Percentiles rank a stretch among this genome's conserved stretches.
phyloP scores from a whole-genome alignment of 2,888 invertebrate genomes.

The Nemapogon koenigi region DNA sequence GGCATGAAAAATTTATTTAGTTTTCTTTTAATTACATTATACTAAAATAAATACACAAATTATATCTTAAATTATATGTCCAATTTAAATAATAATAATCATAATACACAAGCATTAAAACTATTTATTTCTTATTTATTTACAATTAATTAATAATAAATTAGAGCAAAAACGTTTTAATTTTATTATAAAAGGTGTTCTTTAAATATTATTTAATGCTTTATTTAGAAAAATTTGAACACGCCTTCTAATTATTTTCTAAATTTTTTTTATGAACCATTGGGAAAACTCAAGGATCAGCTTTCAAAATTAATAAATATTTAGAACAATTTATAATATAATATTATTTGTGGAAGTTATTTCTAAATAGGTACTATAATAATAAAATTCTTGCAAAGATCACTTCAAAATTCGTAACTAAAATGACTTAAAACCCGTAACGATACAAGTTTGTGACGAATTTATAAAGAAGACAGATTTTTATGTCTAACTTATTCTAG shows the following conservation, averaged over 20 bases:
- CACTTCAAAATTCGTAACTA: too few relatives aligned
- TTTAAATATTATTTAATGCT: constrained; percentile 13
- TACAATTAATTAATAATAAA: constrained; percentile 43
- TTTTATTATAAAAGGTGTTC: constrained; percentile 12
- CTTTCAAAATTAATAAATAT: too few relatives aligned
- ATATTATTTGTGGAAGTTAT: too few relatives aligned
- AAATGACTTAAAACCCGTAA: too few relatives aligned
- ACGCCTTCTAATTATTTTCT: constrained; percentile 15
- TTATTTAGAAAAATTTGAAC: constrained; percentile 14
- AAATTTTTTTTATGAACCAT: too few relatives aligned
- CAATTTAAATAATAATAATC: constrained; percentile 50
- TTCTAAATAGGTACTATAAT: too few relatives aligned
- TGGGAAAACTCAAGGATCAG: too few relatives aligned
- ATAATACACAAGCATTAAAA: constrained; percentile 37
- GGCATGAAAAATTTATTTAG: constrained; percentile 63
- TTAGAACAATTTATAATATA: too few relatives aligned
- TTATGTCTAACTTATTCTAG: too few relatives aligned
- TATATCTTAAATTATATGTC: constrained; percentile 44
- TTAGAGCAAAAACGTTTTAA: constrained; percentile 25
- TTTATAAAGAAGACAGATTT: too few relatives aligned
- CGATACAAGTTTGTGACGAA: too few relatives aligned
- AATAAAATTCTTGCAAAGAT: too few relatives aligned
- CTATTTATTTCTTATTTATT: constrained; percentile 55
- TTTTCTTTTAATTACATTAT: constrained; percentile 59
- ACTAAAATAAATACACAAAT: constrained; percentile 63